These are phyloP conservation scores for Sebastes fasciatus DNA, from an alignment of 2,113 vertebrate genomes.

Conservation along the genomic window DNA sequence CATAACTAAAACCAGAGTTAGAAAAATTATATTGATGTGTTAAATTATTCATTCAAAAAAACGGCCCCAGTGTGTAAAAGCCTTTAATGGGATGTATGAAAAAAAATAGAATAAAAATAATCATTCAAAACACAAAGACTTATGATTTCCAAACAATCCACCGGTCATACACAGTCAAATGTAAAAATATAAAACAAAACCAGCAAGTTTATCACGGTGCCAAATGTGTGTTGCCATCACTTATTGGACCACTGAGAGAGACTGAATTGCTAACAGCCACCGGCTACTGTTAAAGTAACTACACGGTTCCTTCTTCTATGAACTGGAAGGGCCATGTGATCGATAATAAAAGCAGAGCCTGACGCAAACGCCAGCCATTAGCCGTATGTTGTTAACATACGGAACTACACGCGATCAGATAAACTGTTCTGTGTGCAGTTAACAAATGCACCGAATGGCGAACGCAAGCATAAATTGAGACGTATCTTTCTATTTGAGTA, in stretches of 20 bases:
- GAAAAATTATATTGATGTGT: no score
- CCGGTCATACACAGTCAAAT: not conserved
- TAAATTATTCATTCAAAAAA: no score
- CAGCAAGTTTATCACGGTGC: not conserved
- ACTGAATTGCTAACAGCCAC: not conserved
- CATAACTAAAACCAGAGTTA: no score
- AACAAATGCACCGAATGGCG: slow-evolving; percentile 18
- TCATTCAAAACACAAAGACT: not conserved
- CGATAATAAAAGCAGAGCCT: not conserved
- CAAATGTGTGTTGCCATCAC: not conserved
- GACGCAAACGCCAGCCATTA: slow-evolving; percentile 13
- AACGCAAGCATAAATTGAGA: slow-evolving; percentile 17
- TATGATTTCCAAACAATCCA: not conserved
- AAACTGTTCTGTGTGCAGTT: slow-evolving; percentile 1
- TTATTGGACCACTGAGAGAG: not conserved
- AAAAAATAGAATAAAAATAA: not conserved
- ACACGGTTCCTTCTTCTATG: not conserved
- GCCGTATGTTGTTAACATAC: slow-evolving; percentile 16
- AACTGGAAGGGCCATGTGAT: not conserved
- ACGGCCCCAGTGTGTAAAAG: no score
- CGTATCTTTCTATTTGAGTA: not conserved
- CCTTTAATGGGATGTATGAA: not conserved
- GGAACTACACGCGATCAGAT: slow-evolving; percentile 2
- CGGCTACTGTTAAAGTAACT: not conserved
- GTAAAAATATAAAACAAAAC: not conserved